Evolutionary conservation across 2,113 vertebrate species (phyloP), one percentile per base, ranked within the genome.

Genomic region (Cyprinodon tularosa): DNA sequence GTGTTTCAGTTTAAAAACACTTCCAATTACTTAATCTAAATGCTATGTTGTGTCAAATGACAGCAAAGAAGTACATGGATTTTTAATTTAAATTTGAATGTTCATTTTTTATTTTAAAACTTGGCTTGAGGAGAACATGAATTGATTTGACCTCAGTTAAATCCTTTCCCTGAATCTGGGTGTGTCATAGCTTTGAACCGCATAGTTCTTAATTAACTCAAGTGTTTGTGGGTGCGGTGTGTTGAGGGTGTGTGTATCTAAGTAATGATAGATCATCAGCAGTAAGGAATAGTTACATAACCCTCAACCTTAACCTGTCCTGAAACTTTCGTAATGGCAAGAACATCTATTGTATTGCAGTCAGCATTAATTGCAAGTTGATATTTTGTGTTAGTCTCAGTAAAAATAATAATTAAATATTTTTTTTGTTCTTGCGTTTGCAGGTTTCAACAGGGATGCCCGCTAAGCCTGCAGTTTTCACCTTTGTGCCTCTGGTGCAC

Each of bases 401-500:
- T 37, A 13, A 71, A 42, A 40, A 48, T 2, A 65, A 2, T 29
- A 14, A 20, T 2, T 64, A 20, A 63, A 64, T 0, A 4, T 59
- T 47, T 60, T 64, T 3, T 39, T 57, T n/a, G n/a, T 1, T 62
- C 9, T 65, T 2, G 81, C 12, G 71, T 62, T 72, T 70, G 50
- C 79, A 95, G 94, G 86, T 88, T 74, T 80, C 81, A n/a, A 6
- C 72, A 63, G 85, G 84, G 62, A 83, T 68, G 38, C 69, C 89
- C 87, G 81, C 90, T 14, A 93, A 93, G 84, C 88, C 94, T 70
- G 20, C 94, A 85, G 81, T 82, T 62, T 97, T 98, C 92, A 96
- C 94, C 4, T 97, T 98, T 62, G 71, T 97, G 65, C 96, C 97
- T 15, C 89, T 91, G 65, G 71, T 95, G 80, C 90, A 94, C 93